Percentiles rank a stretch among this genome's conserved stretches.
phyloP scores from a whole-genome alignment of 2,888 invertebrate genomes.

The Sarcophaga rosellei region DNA sequence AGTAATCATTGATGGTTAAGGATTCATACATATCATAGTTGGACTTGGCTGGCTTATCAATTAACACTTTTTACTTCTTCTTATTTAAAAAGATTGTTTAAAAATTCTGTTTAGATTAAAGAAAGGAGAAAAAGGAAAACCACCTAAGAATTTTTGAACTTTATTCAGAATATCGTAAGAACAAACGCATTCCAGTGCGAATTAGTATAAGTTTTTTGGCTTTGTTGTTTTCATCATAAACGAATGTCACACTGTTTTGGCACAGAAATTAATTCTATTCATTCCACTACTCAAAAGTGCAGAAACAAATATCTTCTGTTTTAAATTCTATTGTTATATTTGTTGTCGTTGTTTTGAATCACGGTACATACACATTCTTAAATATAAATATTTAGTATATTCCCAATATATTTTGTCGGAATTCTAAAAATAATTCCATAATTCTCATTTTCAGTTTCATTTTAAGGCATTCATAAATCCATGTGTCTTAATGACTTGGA shows the following conservation, averaged over 20 bases:
- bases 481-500: constrained; percentile 3
- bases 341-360: background rate
- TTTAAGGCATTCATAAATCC: constrained; percentile 52
- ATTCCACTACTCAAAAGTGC: background rate
- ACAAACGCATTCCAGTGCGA: background rate
- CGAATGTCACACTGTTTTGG: constrained; percentile 44
- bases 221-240: constrained; percentile 29
- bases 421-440: background rate
- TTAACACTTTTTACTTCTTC: too few relatives aligned
- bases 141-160: constrained; percentile 37
- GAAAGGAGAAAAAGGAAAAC: background rate
- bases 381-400: too few relatives aligned
- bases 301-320: background rate
- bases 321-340: constrained; percentile 10
- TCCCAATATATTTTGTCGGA: constrained; percentile 28
- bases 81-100: constrained; percentile 4
- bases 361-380: background rate
- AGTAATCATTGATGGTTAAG: too few relatives aligned
- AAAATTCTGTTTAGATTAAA: background rate
- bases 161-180: constrained; percentile 42
- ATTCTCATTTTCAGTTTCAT: constrained; percentile 48
- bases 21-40: too few relatives aligned
- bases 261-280: constrained; percentile 39
- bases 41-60: too few relatives aligned
- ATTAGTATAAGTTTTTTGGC: background rate